A percentile compares a stretch with the other conserved stretches of the same genome.
Evolutionary conservation across 2,797 vertebrate genomes (phyloP).

Genomic region (Lindbergichthys nudifrons): DNA sequence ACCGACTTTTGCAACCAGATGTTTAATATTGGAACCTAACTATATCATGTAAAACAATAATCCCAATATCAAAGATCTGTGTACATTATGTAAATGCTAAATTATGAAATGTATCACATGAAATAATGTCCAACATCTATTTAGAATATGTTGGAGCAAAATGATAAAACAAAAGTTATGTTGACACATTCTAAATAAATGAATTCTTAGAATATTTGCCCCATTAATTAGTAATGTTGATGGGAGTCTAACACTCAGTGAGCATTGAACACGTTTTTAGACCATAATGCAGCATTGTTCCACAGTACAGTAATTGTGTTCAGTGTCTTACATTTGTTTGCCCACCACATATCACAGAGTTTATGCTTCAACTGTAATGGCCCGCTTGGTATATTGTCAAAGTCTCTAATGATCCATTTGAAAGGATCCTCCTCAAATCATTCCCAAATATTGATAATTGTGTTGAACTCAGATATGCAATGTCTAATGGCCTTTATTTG

Average conservation of each 20-base stretch:
- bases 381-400: no score
- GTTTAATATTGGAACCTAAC: neutral
- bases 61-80: neutral
- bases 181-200: neutral
- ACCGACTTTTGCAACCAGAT: slow-evolving; percentile 5
- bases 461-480: neutral
- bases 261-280: no score
- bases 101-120: neutral
- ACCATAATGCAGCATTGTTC: no score
- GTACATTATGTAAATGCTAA: neutral
- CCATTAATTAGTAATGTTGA: neutral
- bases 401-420: no score
- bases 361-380: no score
- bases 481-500: neutral
- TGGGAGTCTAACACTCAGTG: neutral
- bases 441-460: neutral
- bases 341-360: neutral
- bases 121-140: neutral
- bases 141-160: neutral
- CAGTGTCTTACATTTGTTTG: neutral
- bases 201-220: neutral
- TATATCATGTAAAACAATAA: slow-evolving; percentile 3
- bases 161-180: neutral
- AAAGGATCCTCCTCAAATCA: no score
- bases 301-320: no score